Percentiles rank a stretch among this genome's conserved stretches.
phyloP scores from a whole-genome alignment of 2,888 invertebrate genomes.

The Nomada lathburiana region DNA sequence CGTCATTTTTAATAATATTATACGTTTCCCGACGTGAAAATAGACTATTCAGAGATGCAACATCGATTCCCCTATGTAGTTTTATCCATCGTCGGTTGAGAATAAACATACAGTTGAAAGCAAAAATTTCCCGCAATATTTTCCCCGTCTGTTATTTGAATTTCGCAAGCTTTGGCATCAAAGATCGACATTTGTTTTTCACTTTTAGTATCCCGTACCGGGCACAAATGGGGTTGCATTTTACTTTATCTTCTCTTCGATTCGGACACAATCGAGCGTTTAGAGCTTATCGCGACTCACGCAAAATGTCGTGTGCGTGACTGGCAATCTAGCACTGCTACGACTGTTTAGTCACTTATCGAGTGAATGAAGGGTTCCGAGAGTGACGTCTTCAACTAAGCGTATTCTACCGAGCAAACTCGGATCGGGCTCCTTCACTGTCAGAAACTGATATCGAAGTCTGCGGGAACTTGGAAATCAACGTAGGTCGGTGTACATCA shows the following conservation, averaged over 20 bases:
- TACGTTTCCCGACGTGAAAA: too few species aligned
- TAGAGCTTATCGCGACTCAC: constrained; percentile 48
- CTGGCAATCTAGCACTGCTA: constrained; percentile 16
- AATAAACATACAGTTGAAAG: too few species aligned
- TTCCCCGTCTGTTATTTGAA: neutral
- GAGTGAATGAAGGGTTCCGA: constrained; percentile 23
- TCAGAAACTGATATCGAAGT: constrained; percentile 56
- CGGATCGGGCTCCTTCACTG: constrained; percentile 19
- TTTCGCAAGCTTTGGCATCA: neutral
- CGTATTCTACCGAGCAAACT: constrained; percentile 9
- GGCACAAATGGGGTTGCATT: neutral
- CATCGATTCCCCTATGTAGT: too few species aligned
- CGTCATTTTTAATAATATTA: neutral
- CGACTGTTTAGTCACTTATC: constrained; percentile 28
- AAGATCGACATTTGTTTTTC: neutral
- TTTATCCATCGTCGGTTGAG: too few species aligned
- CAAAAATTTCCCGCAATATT: too few species aligned
- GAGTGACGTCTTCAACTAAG: constrained; percentile 18
- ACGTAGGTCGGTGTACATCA: constrained; percentile 19
- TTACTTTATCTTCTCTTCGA: constrained; percentile 43
- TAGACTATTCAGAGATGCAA: too few species aligned
- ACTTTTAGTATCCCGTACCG: neutral
- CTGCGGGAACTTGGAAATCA: constrained; percentile 52
- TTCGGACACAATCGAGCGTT: constrained; percentile 7
- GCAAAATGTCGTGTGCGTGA: constrained; percentile 46